phyloP scores from a whole-genome alignment of 2,797 vertebrate species.

The Anableps anableps region DNA sequence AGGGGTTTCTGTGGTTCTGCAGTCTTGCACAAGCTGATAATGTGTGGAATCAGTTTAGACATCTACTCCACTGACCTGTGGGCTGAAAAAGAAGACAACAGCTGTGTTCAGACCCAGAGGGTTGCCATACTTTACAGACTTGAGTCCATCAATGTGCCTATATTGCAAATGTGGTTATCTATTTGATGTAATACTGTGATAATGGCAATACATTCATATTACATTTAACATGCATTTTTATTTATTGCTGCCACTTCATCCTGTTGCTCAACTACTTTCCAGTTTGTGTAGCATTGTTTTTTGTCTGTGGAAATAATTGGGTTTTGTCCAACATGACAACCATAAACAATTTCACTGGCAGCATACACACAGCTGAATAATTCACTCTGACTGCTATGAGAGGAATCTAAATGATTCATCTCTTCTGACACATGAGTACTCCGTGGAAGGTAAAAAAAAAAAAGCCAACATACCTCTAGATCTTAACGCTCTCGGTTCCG shows the following conservation, averaged over 20 bases:
- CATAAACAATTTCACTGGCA: constrained; percentile 46
- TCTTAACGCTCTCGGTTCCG: constrained; percentile 99
- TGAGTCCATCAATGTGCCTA: neutral
- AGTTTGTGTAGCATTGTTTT: constrained; percentile 8
- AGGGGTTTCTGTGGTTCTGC: neutral
- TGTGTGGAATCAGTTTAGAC: neutral
- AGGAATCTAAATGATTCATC: constrained; percentile 61
- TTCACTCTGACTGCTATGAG: constrained; percentile 36
- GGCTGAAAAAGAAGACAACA: neutral
- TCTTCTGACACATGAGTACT: neutral
- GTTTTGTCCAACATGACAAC: constrained; percentile 49
- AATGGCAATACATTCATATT: neutral
- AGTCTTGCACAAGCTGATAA: neutral
- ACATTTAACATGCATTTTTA: neutral
- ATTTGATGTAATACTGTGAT: neutral
- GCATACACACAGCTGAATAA: constrained; percentile 51
- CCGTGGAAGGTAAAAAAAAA: constrained; percentile 52
- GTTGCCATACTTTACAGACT: neutral
- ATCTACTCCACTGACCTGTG: neutral
- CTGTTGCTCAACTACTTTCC: neutral
- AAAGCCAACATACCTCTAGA: constrained; percentile 90
- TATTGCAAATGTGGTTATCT: neutral
- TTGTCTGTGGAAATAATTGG: constrained; percentile 32
- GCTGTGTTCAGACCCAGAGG: neutral
- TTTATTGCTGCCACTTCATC: neutral